Evolutionary conservation across 2,888 invertebrate genomes (phyloP), one percentile per base, ranked within the genome.

Genomic region (Drepanosiphum platanoidis): DNA sequence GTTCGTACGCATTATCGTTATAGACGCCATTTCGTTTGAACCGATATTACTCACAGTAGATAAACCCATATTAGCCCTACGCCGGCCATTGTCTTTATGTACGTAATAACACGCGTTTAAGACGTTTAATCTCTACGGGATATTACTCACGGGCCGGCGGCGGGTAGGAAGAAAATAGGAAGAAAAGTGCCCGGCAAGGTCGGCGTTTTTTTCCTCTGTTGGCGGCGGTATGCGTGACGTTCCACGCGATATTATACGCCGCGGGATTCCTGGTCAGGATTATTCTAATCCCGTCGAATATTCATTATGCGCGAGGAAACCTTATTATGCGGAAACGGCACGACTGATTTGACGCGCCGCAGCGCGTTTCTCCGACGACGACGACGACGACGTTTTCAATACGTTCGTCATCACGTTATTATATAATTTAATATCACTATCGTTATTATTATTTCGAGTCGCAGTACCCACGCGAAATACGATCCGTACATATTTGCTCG

Each of bases 261-360:
- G 22, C n/a, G 2, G 39, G 0, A 64, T 66, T 78, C 11, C 15
- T 30, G 36, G 58, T 78, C 39, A 66, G 64, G 13, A 68, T 68
- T 79, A 46, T 79, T 68, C 32, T 68, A 68, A 46, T 79, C n/a
- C 66, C 15, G 4, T 46, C 46, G 46, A n/a, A n/a, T 79, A 66
- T 66, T 68, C 34, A 68, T 52, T 27, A 34, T 15, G n/a, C n/a
- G n/a, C n/a, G 66, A 39, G 9, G 66, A 79, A 79, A 79, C 79
- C 79, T 66, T 68, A 79, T n/a, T n/a, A n/a, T n/a, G n/a, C 3
- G 46, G 7, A 15, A n/a, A 32, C 34, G 3, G 46, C 42, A 22
- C 22, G 11, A 68, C 32, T 68, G 42, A 66, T 79, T 32, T 66
- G 32, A 68, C 46, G 22, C 11, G 32, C 30, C n/a, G 32, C 22